Percentiles rank a stretch among this genome's conserved stretches.
These are phyloP conservation scores for Chrysomallon squamiferum DNA, from an alignment of 1,140 invertebrate species.

Conservation along the genomic window DNA sequence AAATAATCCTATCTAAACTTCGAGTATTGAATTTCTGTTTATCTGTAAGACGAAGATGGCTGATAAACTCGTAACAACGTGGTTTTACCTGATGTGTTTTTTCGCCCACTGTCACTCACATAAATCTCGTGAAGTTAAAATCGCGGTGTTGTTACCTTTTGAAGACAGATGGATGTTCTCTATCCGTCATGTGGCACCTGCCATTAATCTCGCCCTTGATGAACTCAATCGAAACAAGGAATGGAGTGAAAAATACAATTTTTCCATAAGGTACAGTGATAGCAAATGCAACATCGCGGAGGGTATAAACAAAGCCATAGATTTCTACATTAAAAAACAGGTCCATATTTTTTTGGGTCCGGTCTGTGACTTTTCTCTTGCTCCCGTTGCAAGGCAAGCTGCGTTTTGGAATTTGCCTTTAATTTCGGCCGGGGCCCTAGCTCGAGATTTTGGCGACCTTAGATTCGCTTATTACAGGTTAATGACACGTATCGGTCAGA, in stretches of 20 bases:
- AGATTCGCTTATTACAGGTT: constrained; percentile 71
- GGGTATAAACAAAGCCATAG: constrained; percentile 45
- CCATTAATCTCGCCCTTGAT: constrained; percentile 76
- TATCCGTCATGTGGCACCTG: constrained; percentile 75
- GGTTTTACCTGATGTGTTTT: too few species aligned
- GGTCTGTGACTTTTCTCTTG: constrained; percentile 89
- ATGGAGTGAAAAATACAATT: constrained; percentile 11
- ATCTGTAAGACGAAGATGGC: too few species aligned
- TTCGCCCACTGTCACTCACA: too few species aligned
- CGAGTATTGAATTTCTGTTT: too few species aligned
- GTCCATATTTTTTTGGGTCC: constrained; percentile 86
- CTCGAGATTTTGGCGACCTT: constrained; percentile 72
- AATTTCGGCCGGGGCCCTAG: constrained; percentile 82
- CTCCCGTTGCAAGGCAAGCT: constrained; percentile 87
- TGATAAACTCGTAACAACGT: too few species aligned
- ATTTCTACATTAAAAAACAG: constrained; percentile 36
- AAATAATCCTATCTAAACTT: too few species aligned
- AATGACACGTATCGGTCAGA: constrained; percentile 85
- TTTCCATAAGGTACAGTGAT: constrained; percentile 32
- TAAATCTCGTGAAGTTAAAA: constrained; percentile 20
- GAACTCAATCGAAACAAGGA: constrained; percentile 64
- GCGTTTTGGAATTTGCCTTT: constrained; percentile 83
- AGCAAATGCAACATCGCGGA: constrained; percentile 31
- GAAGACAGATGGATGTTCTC: constrained; percentile 72
- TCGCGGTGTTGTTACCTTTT: constrained; percentile 75